Conservation (phyloP, 2,888 invertebrate genomes). For the Philereme vetulata region DNA sequence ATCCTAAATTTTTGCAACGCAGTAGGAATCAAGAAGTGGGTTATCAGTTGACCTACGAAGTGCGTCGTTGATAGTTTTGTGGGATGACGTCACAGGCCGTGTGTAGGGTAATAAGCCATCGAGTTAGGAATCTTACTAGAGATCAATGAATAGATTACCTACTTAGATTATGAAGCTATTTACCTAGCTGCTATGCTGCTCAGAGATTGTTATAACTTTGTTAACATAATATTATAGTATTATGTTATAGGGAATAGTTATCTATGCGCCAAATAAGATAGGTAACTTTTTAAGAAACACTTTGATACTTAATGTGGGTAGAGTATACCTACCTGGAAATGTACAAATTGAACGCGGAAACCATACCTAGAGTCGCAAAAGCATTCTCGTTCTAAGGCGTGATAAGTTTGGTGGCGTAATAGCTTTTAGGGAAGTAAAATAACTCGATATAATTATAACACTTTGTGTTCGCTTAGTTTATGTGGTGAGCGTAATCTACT, state of each 20-base stretch:
- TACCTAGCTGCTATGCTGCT: neutral
- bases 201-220: neutral
- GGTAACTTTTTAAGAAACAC: neutral
- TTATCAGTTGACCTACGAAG: conserved; percentile 70
- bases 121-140: conserved; percentile 26
- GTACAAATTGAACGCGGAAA: conserved; percentile 24
- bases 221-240: neutral
- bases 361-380: conserved; percentile 25
- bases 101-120: conserved; percentile 32
- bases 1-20: conserved; percentile 61
- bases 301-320: neutral
- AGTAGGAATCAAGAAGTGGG: conserved; percentile 63
- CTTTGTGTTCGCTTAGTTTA: conserved; percentile 39
- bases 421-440: conserved; percentile 55
- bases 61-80: conserved; percentile 63
- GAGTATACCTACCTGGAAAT: conserved; percentile 21
- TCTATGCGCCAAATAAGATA: neutral
- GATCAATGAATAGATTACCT: conserved; percentile 26
- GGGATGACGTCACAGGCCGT: conserved; percentile 61
- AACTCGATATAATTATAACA: conserved; percentile 51
- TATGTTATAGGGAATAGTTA: neutral
- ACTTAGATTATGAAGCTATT: conserved; percentile 20
- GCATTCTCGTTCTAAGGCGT: conserved; percentile 32
- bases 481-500: conserved; percentile 38
- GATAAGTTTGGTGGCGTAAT: conserved; percentile 45